A percentile compares a stretch with the other conserved stretches of the same genome.
Evolutionary conservation across 2,113 vertebrate genomes (phyloP).

Genomic region (Boleophthalmus pectinirostris): DNA sequence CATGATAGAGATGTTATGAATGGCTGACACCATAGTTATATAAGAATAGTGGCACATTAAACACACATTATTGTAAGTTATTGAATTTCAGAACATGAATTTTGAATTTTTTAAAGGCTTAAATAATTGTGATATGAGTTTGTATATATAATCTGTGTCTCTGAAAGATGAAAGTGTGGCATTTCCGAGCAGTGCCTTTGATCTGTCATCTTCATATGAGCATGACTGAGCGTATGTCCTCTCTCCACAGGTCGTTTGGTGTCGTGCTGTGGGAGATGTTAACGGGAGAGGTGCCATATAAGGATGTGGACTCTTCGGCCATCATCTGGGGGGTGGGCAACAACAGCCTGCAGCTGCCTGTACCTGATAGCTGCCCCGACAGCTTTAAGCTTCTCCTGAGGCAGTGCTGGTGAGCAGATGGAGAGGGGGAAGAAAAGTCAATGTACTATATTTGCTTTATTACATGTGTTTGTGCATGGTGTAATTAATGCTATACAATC

Average conservation of each 20-base stretch:
- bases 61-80: neutral
- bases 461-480: neutral
- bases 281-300: slow-evolving; percentile 96
- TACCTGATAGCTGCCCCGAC: slow-evolving; percentile 93
- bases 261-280: slow-evolving; percentile 98
- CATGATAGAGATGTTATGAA: slow-evolving; percentile 9
- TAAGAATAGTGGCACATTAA: neutral
- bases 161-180: slow-evolving; percentile 16
- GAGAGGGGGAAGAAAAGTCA: neutral
- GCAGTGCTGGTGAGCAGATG: slow-evolving; percentile 91
- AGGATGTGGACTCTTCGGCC: slow-evolving; percentile 96
- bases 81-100: neutral
- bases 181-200: slow-evolving; percentile 24
- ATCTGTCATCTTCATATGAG: slow-evolving; percentile 7
- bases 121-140: neutral
- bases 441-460: neutral
- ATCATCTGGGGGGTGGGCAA: slow-evolving; percentile 99
- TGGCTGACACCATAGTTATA: slow-evolving; percentile 16
- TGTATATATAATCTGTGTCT: neutral
- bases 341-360: slow-evolving; percentile 95
- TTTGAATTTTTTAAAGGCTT: neutral
- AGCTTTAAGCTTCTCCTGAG: slow-evolving; percentile 96
- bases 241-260: slow-evolving; percentile 88
- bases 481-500: neutral
- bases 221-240: neutral